phyloP scores from a whole-genome alignment of 2,797 vertebrate species.

The Cygnus olor region DNA sequence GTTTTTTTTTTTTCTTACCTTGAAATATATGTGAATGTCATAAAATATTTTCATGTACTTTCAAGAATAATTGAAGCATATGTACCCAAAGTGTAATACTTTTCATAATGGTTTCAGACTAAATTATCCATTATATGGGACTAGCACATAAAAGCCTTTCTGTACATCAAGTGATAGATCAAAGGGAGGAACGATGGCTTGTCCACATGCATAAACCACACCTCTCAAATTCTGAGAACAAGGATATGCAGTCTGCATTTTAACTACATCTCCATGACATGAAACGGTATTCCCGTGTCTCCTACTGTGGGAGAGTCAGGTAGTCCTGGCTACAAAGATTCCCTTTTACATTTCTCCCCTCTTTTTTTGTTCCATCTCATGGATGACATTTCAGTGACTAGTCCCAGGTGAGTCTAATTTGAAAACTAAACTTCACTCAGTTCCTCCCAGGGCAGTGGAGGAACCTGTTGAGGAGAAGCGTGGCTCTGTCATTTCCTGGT shows the following conservation, averaged over 20 bases:
- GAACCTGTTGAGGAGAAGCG: background rate
- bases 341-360: constrained; percentile 37
- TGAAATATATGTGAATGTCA: constrained; percentile 17
- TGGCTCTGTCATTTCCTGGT: background rate
- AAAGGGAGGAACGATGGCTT: constrained; percentile 76
- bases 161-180: constrained; percentile 78
- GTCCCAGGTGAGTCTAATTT: constrained; percentile 71
- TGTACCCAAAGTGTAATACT: constrained; percentile 63
- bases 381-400: constrained; percentile 63
- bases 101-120: constrained; percentile 72
- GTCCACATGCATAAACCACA: constrained; percentile 74
- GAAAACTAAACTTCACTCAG: constrained; percentile 46
- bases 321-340: constrained; percentile 78
- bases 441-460: background rate
- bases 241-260: constrained; percentile 75
- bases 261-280: constrained; percentile 80
- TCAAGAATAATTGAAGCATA: constrained; percentile 74
- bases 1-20: background rate
- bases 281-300: constrained; percentile 70
- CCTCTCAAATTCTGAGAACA: constrained; percentile 78
- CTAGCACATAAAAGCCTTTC: constrained; percentile 77
- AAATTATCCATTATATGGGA: constrained; percentile 78
- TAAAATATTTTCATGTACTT: constrained; percentile 57
- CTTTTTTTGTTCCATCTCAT: background rate
- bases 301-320: constrained; percentile 76